Evolutionary conservation across 2,888 invertebrate species (phyloP).

Genomic region (Napeogenes inachia): DNA sequence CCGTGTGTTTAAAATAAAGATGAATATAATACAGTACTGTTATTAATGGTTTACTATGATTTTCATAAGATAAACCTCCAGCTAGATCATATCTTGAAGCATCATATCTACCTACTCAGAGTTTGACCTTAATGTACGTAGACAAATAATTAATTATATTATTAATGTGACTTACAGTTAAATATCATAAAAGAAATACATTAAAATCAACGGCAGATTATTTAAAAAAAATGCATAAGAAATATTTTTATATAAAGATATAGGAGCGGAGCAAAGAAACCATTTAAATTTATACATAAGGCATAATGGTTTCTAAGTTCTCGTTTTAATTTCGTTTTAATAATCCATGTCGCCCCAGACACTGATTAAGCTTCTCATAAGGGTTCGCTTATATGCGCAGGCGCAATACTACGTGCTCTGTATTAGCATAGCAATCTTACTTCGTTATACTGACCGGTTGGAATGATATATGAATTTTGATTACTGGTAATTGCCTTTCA

Average conservation of each 20-base stretch:
- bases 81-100: constrained; percentile 24
- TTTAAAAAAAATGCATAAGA: too few species aligned
- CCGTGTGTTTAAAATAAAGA: not conserved
- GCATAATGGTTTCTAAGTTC: constrained; percentile 44
- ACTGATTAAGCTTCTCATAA: constrained; percentile 65
- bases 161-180: not conserved
- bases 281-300: constrained; percentile 38
- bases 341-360: constrained; percentile 69
- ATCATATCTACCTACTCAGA: constrained; percentile 27
- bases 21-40: constrained; percentile 8
- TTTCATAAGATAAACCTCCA: constrained; percentile 23
- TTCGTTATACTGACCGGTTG: constrained; percentile 43
- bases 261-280: too few species aligned
- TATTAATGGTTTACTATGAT: constrained; percentile 26
- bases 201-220: too few species aligned
- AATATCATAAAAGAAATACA: too few species aligned
- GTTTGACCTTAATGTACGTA: constrained; percentile 18
- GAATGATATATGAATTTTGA: constrained; percentile 19
- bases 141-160: not conserved
- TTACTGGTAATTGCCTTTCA: constrained; percentile 16
- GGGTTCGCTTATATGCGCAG: constrained; percentile 45
- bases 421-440: constrained; percentile 66
- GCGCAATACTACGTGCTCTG: constrained; percentile 40
- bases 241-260: too few species aligned
- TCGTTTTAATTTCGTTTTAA: constrained; percentile 71